phyloP scores from a whole-genome alignment of 1,140 invertebrate genomes.

The Orchestia grillus region DNA sequence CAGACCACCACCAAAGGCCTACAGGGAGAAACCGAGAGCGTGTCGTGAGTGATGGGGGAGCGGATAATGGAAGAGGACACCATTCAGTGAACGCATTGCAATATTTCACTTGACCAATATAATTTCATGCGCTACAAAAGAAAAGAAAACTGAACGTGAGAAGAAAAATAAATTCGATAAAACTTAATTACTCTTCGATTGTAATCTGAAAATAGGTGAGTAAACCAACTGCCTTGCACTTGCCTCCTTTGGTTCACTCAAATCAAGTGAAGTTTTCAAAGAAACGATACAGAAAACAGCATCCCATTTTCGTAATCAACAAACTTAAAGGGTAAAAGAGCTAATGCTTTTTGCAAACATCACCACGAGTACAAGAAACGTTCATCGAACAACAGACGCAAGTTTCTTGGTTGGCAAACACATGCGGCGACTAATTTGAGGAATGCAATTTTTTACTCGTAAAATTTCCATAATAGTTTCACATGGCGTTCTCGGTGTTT shows the following conservation, averaged over 20 bases:
- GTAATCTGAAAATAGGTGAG: neutral
- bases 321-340: no score
- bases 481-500: neutral
- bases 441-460: neutral
- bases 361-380: no score
- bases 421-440: no score
- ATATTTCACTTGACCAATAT: neutral
- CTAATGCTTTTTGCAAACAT: no score
- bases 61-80: neutral
- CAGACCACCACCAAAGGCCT: constrained; percentile 6
- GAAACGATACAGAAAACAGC: no score
- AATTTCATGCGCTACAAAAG: neutral
- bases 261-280: no score
- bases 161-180: neutral
- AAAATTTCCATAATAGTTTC: neutral
- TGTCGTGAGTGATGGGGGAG: neutral
- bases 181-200: neutral
- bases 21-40: constrained; percentile 36
- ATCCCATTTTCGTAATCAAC: no score
- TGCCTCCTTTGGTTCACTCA: no score
- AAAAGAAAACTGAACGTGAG: neutral
- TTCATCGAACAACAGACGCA: no score
- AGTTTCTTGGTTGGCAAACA: no score
- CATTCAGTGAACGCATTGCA: neutral
- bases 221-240: neutral